Conservation (phyloP, 2,888 invertebrate genomes). For the Tromatobia lineatoria region DNA sequence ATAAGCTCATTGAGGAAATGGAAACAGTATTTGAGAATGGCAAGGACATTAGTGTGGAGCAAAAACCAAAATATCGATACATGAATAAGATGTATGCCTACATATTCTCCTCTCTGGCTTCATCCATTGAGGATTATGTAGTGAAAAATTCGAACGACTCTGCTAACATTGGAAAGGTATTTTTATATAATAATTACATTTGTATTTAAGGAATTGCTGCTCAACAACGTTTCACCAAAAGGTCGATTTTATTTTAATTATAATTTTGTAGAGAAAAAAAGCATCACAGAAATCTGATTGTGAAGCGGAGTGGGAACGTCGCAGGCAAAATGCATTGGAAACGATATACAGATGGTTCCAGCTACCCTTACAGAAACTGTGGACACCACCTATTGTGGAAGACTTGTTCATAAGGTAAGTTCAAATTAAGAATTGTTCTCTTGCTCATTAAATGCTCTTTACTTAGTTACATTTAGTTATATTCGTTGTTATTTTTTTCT, state of each 20-base stretch:
- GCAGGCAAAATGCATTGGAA: constrained; percentile 89
- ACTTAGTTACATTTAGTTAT: not conserved
- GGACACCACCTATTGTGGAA: constrained; percentile 94
- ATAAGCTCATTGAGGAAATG: constrained; percentile 74
- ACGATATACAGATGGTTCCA: constrained; percentile 90
- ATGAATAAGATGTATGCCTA: constrained; percentile 81
- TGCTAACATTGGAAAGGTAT: constrained; percentile 75
- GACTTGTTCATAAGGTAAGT: constrained; percentile 93
- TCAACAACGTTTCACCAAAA: constrained; percentile 22
- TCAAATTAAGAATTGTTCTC: constrained; percentile 21
- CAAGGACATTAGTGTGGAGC: constrained; percentile 69
- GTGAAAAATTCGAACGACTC: constrained; percentile 65
- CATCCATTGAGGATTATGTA: constrained; percentile 77
- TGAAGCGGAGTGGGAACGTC: constrained; percentile 89
- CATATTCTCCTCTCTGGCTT: constrained; percentile 77
- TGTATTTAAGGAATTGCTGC: not conserved
- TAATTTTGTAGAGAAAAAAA: constrained; percentile 79
- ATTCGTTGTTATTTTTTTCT: constrained; percentile 73
- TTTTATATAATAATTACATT: not conserved
- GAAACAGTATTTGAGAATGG: constrained; percentile 74
- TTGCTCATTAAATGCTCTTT: constrained; percentile 17
- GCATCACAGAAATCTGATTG: constrained; percentile 83
- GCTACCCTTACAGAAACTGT: constrained; percentile 90
- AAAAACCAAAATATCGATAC: constrained; percentile 74
- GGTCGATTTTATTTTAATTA: not conserved